Evolutionary conservation across 2,888 invertebrate species (phyloP).

Genomic region (Neuroscelio doddi): DNA sequence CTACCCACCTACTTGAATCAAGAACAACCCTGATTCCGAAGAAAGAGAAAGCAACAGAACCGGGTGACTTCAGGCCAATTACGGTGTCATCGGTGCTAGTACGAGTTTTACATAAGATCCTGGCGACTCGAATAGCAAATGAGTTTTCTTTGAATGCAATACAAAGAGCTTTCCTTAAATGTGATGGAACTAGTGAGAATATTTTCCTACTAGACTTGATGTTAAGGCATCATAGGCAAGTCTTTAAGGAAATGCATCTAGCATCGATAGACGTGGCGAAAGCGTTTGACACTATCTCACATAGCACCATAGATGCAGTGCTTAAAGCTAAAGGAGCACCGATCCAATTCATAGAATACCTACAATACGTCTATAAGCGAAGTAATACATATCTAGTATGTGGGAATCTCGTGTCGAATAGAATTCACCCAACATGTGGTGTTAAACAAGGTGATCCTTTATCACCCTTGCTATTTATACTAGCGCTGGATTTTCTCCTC

Average conservation of each 20-base stretch:
- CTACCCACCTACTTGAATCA: slow-evolving; percentile 53
- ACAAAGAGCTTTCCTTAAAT: slow-evolving; percentile 43
- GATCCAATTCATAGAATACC: neutral
- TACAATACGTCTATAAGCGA: neutral
- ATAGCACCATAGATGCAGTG: neutral
- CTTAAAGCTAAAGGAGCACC: neutral
- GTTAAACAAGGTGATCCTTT: no score
- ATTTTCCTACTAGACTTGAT: slow-evolving; percentile 17
- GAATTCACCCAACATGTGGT: no score
- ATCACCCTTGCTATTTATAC: no score
- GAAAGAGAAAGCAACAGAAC: no score
- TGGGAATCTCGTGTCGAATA: no score
- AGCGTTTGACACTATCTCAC: slow-evolving; percentile 10
- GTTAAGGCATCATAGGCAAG: neutral
- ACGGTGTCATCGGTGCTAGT: no score
- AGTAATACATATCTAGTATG: no score
- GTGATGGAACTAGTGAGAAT: slow-evolving; percentile 49
- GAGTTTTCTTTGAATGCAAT: slow-evolving; percentile 25
- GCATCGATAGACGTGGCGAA: slow-evolving; percentile 8
- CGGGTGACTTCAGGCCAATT: no score
- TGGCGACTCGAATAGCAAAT: neutral
- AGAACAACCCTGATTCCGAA: no score
- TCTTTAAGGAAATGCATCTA: neutral
- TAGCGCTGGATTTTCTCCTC: no score
- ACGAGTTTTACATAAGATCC: no score